These are phyloP conservation scores for Patella pellucida DNA, from an alignment of 2,888 invertebrate species.

Conservation along the genomic window DNA sequence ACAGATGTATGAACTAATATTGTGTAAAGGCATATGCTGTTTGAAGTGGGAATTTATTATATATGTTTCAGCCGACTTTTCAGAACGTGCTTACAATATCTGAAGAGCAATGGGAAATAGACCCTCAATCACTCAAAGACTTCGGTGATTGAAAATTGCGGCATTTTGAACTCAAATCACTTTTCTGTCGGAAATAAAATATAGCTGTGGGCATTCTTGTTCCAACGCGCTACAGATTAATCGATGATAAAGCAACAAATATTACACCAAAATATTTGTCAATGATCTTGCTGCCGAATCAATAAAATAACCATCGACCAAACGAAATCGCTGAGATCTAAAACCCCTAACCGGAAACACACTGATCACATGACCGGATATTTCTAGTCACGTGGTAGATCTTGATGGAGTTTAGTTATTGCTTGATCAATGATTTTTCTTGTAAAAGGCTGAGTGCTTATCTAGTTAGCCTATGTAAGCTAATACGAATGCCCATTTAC, in stretches of 20 bases:
- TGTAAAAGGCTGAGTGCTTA: conserved; percentile 31
- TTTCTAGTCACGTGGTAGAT: conserved; percentile 17
- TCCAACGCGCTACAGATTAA: conserved; percentile 17
- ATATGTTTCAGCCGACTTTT: too few species aligned
- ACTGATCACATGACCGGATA: conserved; percentile 31
- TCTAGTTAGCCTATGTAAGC: conserved; percentile 27
- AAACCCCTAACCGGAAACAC: conserved; percentile 33
- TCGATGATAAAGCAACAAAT: conserved; percentile 22
- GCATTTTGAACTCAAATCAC: conserved; percentile 23
- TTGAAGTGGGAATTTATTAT: too few species aligned
- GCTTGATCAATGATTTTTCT: conserved; percentile 22
- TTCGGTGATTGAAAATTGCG: conserved; percentile 18
- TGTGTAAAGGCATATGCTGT: too few species aligned
- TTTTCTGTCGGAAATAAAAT: conserved; percentile 25
- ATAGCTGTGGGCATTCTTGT: conserved; percentile 24
- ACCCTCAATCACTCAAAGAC: conserved; percentile 1
- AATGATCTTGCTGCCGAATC: conserved; percentile 33
- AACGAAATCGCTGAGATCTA: conserved; percentile 33
- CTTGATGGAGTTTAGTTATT: conserved; percentile 35
- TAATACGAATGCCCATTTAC: conserved; percentile 32
- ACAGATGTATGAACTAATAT: too few species aligned
- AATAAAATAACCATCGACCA: conserved; percentile 25
- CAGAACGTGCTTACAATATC: too few species aligned
- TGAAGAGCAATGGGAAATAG: conserved; percentile 7
- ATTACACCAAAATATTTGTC: conserved; percentile 40